Evolutionary conservation across 1,140 invertebrate species (phyloP), one percentile per base, ranked within the genome.

Genomic region (Andricus grossulariae): DNA sequence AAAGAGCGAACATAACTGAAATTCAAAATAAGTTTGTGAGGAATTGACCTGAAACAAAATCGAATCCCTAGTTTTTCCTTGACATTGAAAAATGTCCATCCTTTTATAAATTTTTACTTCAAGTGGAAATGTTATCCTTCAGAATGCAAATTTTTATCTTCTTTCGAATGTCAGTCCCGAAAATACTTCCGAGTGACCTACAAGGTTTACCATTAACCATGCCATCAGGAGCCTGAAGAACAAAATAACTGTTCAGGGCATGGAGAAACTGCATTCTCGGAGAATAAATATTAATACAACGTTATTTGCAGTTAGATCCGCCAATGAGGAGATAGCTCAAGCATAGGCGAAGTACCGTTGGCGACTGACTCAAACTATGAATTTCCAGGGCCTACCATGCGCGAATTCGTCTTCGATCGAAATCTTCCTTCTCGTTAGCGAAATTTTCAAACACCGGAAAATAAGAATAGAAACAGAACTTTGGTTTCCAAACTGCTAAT

Each of bases 221-320:
- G 25, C 16, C 21, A n/a, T 51, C 15, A 18, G 21, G 15, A 25
- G 25, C 18, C 11, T 45, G 32, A 52, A 32, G 50, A 54, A 16
- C 13, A 32, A 51, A 72, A 70, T 77, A 77, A 72, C 75, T 77
- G 60, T 39, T 66, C 39, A 32, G 60, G n/a, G n/a, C 39, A 32
- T 32, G 5, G 57, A 54, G 39, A 13, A 39, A 50, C 72, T 72
- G 70, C 71, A 54, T 32, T 72, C 13, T 32, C 51, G 5, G 16
- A 13, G 70, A 81, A 82, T 83, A 82, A 80, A 83, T 83, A 83
- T 83, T 82, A 83, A 83, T 83, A 75, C 73, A 57, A 73, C 52
- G 70, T 32, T 51, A 52, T 73, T 73, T 71, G 45, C 78, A 19
- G 79, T 76, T 80, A 80, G 77, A 80, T 80, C 77, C 75, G 76